A percentile compares a stretch with the other conserved stretches of the same genome.
Evolutionary conservation across 64 coral and sea anemone genomes (phyloP).

Genomic region (Dendronephthya gigantea): DNA sequence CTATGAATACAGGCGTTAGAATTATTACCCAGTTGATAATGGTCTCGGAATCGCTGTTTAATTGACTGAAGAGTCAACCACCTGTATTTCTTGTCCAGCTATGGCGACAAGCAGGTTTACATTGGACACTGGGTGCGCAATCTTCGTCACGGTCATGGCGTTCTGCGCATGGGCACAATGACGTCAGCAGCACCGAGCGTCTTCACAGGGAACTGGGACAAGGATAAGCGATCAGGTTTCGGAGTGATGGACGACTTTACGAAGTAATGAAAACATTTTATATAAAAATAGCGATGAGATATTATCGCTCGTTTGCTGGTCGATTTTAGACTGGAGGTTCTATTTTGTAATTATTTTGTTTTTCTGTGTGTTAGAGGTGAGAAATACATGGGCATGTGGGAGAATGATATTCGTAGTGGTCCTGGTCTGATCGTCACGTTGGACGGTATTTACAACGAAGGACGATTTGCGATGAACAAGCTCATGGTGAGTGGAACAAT

Average conservation of each 20-base stretch:
- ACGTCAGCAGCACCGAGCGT: conserved; percentile 66
- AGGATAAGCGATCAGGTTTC: conserved; percentile 66
- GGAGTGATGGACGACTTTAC: conserved; percentile 76
- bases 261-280: conserved; percentile 50
- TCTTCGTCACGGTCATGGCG: conserved; percentile 71
- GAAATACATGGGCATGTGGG: conserved; percentile 99
- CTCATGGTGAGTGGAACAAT: conserved; percentile 37
- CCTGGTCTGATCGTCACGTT: conserved; percentile 75
- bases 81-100: conserved; percentile 23
- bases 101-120: conserved; percentile 57
- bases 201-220: conserved; percentile 74
- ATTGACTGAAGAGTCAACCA: too few relatives aligned
- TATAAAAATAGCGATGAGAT: too few relatives aligned
- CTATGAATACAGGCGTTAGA: too few relatives aligned
- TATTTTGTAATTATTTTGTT: not conserved
- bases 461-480: conserved; percentile 67
- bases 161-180: conserved; percentile 53
- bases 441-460: conserved; percentile 91
- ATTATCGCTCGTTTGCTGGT: too few relatives aligned
- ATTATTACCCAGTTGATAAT: too few relatives aligned
- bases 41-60: too few relatives aligned
- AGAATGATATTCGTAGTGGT: conserved; percentile 64
- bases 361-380: conserved; percentile 50
- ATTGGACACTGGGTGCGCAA: conserved; percentile 58
- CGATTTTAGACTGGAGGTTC: too few relatives aligned